Percentiles rank a stretch among this genome's conserved stretches.
These are phyloP conservation scores for Epinotia brunnichana DNA, from an alignment of 2,888 invertebrate species.

Conservation along the genomic window DNA sequence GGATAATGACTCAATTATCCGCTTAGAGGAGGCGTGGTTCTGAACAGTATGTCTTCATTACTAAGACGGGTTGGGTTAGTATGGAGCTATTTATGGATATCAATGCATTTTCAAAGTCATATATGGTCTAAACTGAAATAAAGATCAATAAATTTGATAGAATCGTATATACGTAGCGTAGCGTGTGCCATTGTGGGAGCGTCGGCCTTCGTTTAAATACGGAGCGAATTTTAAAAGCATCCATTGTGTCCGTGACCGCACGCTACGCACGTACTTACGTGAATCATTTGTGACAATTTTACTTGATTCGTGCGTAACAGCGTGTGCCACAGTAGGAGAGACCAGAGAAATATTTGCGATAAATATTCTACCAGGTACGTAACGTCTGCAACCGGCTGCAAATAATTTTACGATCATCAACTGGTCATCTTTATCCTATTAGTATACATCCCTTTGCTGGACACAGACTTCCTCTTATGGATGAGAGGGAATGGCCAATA, in stretches of 20 bases:
- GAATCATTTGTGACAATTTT: background rate
- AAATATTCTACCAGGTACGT: no score
- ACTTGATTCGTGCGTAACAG: background rate
- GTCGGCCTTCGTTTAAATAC: background rate
- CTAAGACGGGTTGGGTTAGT: conserved; percentile 53
- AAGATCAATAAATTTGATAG: background rate
- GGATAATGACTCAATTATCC: conserved; percentile 83
- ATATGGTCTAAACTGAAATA: background rate
- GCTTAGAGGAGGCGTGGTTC: conserved; percentile 79
- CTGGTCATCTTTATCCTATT: no score
- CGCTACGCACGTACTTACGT: background rate
- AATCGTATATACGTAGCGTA: background rate
- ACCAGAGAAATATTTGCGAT: no score
- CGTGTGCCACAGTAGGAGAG: background rate
- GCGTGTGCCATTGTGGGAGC: background rate
- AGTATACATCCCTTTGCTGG: no score
- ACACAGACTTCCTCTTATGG: no score
- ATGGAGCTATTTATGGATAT: conserved; percentile 50
- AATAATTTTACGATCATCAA: no score
- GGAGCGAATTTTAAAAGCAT: background rate
- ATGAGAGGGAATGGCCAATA: no score
- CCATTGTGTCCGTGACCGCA: no score
- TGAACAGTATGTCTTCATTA: conserved; percentile 80
- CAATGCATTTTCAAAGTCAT: background rate
- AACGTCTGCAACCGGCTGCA: no score